phyloP scores from a whole-genome alignment of 2,888 invertebrate genomes.

The Euplagia quadripunctaria region DNA sequence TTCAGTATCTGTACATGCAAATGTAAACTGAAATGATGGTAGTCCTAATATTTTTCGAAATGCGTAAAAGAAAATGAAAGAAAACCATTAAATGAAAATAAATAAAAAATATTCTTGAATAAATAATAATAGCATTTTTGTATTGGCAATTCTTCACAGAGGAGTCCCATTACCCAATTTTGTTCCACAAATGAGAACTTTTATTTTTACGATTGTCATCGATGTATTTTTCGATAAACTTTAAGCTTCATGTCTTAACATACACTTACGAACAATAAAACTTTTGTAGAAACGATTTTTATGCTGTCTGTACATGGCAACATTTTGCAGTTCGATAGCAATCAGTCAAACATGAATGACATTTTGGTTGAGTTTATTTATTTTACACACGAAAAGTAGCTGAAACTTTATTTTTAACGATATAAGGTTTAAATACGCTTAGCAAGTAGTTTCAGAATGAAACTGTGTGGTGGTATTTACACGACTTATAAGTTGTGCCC shows the following conservation, averaged over 20 bases:
- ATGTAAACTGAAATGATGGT: too few species aligned
- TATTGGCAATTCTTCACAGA: too few species aligned
- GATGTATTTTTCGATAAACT: not conserved
- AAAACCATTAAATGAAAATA: too few species aligned
- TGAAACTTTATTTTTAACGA: not conserved
- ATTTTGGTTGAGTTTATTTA: slow-evolving; percentile 56
- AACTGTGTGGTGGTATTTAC: slow-evolving; percentile 22
- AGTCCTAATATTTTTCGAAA: too few species aligned
- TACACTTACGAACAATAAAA: slow-evolving; percentile 46
- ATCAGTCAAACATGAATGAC: slow-evolving; percentile 76
- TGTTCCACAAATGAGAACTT: not conserved
- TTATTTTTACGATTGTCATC: not conserved
- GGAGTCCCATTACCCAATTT: too few species aligned
- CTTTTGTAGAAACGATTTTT: slow-evolving; percentile 46
- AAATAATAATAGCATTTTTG: too few species aligned
- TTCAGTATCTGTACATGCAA: too few species aligned
- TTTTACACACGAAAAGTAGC: not conserved
- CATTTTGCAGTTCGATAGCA: slow-evolving; percentile 68
- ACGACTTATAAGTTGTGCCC: slow-evolving; percentile 45
- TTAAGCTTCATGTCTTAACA: slow-evolving; percentile 35
- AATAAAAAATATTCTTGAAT: too few species aligned
- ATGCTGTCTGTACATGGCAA: slow-evolving; percentile 59
- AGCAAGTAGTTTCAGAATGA: slow-evolving; percentile 17
- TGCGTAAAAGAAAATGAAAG: too few species aligned
- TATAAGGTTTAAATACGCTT: slow-evolving; percentile 25